These are phyloP conservation scores for Stigmatopora nigra DNA, from an alignment of 2,113 vertebrate genomes.

Conservation along the genomic window DNA sequence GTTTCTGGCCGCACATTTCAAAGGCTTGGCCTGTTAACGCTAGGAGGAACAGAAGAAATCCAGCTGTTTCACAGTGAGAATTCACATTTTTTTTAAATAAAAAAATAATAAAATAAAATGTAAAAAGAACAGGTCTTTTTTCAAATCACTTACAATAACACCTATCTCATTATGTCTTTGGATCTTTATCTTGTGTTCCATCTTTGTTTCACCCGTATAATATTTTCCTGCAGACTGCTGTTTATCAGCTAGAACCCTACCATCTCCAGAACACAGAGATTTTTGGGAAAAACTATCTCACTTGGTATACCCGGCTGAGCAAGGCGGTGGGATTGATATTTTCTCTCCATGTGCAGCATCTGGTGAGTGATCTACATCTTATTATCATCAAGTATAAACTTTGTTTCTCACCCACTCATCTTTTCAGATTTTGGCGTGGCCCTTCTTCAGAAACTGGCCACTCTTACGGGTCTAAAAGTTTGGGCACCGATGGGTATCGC, in stretches of 20 bases:
- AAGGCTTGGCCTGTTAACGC: conserved; percentile 74
- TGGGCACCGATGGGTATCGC: conserved; percentile 69
- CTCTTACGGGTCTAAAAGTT: conserved; percentile 71
- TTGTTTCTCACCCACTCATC: neutral
- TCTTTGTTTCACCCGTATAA: neutral
- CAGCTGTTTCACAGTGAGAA: conserved; percentile 70
- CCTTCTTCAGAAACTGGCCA: conserved; percentile 70
- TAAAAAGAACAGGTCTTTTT: neutral
- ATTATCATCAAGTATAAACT: neutral
- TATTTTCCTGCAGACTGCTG: conserved; percentile 54
- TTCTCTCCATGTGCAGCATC: conserved; percentile 79
- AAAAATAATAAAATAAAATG: neutral
- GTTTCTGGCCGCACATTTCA: conserved; percentile 59
- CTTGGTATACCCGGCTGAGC: conserved; percentile 55
- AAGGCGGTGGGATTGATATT: conserved; percentile 74
- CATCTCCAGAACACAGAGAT: conserved; percentile 66
- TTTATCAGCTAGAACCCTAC: conserved; percentile 65
- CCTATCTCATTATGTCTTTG: neutral
- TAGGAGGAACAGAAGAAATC: conserved; percentile 73
- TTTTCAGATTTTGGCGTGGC: conserved; percentile 67
- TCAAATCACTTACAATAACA: neutral
- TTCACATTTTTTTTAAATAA: neutral
- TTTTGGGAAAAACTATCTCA: conserved; percentile 79
- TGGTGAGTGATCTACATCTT: conserved; percentile 51
- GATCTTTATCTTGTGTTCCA: neutral